Percentiles rank a stretch among this genome's conserved stretches.
These are phyloP conservation scores for Poeciliopsis gracilis DNA, from an alignment of 2,797 vertebrate species.

Conservation along the genomic window DNA sequence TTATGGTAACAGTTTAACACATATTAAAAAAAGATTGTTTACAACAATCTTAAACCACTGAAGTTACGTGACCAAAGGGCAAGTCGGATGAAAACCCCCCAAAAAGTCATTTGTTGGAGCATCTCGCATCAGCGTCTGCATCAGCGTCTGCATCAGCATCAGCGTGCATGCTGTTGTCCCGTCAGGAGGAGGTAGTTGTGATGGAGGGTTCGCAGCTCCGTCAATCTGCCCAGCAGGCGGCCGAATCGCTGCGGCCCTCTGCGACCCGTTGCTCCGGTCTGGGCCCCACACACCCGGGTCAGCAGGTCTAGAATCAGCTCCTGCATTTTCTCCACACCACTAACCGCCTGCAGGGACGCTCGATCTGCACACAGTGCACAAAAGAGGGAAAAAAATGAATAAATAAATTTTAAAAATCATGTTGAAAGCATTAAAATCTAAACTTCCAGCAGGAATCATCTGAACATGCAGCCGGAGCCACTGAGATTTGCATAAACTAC, in stretches of 20 bases:
- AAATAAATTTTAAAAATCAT: too few relatives aligned
- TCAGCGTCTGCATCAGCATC: slow-evolving; percentile 6
- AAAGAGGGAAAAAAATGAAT: too few relatives aligned
- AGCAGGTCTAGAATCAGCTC: slow-evolving; percentile 92
- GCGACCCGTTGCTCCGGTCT: slow-evolving; percentile 64
- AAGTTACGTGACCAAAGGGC: slow-evolving; percentile 5
- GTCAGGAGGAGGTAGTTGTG: slow-evolving; percentile 89
- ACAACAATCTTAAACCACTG: slow-evolving; percentile 14
- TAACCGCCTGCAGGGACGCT: slow-evolving; percentile 68
- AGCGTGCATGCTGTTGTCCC: slow-evolving; percentile 67
- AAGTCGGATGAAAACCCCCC: neutral
- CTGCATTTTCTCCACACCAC: slow-evolving; percentile 91
- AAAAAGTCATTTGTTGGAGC: neutral
- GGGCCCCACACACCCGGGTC: slow-evolving; percentile 87
- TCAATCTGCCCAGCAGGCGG: slow-evolving; percentile 90
- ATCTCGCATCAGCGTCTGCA: neutral
- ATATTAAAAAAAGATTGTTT: slow-evolving; percentile 47
- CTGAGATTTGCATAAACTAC: neutral
- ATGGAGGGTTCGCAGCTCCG: slow-evolving; percentile 91
- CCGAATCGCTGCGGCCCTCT: slow-evolving; percentile 91
- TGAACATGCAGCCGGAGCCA: neutral
- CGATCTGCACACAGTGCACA: slow-evolving; percentile 64
- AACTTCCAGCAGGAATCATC: neutral
- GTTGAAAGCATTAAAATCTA: too few relatives aligned
- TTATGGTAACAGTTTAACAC: slow-evolving; percentile 32